Base-by-base conservation (phyloP, 2,888 invertebrate species). In the Rotaria macrura region DNA sequence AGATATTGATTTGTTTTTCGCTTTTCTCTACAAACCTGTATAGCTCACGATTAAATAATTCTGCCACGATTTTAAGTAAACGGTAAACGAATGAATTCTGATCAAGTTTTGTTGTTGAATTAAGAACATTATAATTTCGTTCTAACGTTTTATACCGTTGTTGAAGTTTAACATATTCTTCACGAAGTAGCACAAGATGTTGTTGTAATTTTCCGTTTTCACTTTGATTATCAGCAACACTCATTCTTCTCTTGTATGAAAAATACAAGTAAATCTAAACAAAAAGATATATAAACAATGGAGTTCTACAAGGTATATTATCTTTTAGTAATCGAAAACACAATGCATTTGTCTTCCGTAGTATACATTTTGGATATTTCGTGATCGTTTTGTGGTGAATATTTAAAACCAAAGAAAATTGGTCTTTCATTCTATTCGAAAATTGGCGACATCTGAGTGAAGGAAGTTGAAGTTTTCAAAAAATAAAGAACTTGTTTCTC, bases 131-230 rank as follows among this genome's bases (percentile, higher is more conserved):
- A 89, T 95, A 95, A 91, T 95, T 95, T 88, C 94, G 93, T 90
- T 96, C 95, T 49, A 96, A 91, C 88, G 95, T 95, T 12, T 93
- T 93, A 89, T 95, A 94, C 87, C 94, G 93, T 84, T 93, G 93
- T 90, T 96, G 95, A 52, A 97, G 92, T 91, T 95, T 95, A 17
- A 95, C 94, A 91, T 96, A 96, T 91, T 97, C 95, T 88, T 95
- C 95, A 89, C 95, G 94, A 87, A 97, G 92, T 87, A 97, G 92
- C 86, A 94, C 91, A 87, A 97, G 92, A 90, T 96, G 96, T 90
- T 95, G 95, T 91, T 95, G 95, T 84, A 92, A 89, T 89, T 93
- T 93, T 10, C 89, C 88, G 79, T 91, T 91, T 89, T 92, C 92
- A 47, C 20, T 65, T 65, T 65, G 65, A 65, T 34, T 34, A 34